Evolutionary conservation across 1,140 invertebrate species (phyloP).

Genomic region (Rhynchophorus ferrugineus): DNA sequence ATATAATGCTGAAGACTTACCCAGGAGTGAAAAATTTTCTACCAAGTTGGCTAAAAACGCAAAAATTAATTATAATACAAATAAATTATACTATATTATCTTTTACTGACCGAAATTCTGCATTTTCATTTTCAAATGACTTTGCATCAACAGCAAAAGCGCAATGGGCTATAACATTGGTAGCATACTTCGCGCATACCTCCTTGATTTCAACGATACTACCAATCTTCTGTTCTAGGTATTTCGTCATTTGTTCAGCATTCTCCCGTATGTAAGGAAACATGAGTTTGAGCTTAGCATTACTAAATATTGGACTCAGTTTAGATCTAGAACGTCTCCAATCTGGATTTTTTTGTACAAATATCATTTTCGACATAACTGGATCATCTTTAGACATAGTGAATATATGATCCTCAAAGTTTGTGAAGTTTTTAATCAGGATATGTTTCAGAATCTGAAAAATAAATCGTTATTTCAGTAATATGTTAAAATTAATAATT

Average conservation of each 20-base stretch:
- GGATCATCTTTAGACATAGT: slow-evolving; percentile 28
- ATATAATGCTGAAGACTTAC: no score
- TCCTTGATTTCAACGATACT: slow-evolving; percentile 28
- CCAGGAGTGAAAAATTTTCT: no score
- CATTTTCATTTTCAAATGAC: slow-evolving; percentile 39
- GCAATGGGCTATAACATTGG: slow-evolving; percentile 44
- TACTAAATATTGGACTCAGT: slow-evolving; percentile 47
- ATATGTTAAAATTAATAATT: no score
- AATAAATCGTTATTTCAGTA: no score
- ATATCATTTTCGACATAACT: slow-evolving; percentile 24
- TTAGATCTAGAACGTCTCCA: slow-evolving; percentile 47
- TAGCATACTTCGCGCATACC: slow-evolving; percentile 40
- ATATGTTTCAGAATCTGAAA: slow-evolving; percentile 46
- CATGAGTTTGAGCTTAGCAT: slow-evolving; percentile 46
- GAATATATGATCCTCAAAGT: slow-evolving; percentile 44
- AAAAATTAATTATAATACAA: no score
- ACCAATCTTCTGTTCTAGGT: slow-evolving; percentile 11
- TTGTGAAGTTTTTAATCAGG: slow-evolving; percentile 49
- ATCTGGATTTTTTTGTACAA: slow-evolving; percentile 35
- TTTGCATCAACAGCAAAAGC: slow-evolving; percentile 44
- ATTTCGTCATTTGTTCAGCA: slow-evolving; percentile 23
- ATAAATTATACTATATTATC: no score
- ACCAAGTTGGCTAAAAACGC: no score
- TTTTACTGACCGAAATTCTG: slow-evolving; percentile 36
- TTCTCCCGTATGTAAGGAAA: slow-evolving; percentile 30